Conservation (phyloP, 53 echinoderm and acorn worm species). For the Echinarachnius parma region DNA sequence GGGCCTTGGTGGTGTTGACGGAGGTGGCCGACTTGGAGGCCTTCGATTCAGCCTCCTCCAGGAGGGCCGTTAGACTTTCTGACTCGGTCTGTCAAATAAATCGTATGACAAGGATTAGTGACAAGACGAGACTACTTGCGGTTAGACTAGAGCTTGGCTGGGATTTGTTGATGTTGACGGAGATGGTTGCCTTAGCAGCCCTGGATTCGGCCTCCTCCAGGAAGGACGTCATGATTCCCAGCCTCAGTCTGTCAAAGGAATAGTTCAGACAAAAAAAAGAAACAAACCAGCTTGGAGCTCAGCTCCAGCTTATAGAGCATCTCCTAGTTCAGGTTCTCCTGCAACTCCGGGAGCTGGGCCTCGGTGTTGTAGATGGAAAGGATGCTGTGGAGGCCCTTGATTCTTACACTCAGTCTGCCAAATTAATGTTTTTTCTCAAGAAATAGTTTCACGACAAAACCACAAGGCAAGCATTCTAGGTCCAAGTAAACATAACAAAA, state of each 20-base stretch:
- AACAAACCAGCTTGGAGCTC: conserved; percentile 91
- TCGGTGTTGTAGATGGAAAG: conserved; percentile 77
- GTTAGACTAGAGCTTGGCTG: too few species aligned
- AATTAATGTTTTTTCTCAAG: too few species aligned
- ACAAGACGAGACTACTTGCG: too few species aligned
- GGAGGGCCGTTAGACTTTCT: conserved; percentile 52
- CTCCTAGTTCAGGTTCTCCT: conserved; percentile 95
- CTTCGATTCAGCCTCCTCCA: conserved; percentile 78
- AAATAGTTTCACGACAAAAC: too few species aligned
- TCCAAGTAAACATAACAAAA: too few species aligned
- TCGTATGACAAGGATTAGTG: neutral
- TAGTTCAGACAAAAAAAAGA: too few species aligned
- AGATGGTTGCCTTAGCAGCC: conserved; percentile 66
- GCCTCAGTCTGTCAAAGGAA: conserved; percentile 70
- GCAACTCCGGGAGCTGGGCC: conserved; percentile 77
- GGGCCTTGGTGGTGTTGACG: conserved; percentile 75
- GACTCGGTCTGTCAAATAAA: conserved; percentile 50
- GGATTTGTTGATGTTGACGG: too few species aligned
- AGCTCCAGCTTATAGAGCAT: conserved; percentile 85
- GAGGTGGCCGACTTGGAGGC: conserved; percentile 68
- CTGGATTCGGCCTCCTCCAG: conserved; percentile 76
- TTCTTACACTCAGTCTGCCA: too few species aligned
- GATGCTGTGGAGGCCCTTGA: conserved; percentile 63
- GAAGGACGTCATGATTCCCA: conserved; percentile 53
- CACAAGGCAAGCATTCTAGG: too few species aligned